Percentiles rank a stretch among this genome's conserved stretches.
These are phyloP conservation scores for Glossophaga mutica DNA, from an alignment of 2,797 vertebrate species.

Conservation along the genomic window DNA sequence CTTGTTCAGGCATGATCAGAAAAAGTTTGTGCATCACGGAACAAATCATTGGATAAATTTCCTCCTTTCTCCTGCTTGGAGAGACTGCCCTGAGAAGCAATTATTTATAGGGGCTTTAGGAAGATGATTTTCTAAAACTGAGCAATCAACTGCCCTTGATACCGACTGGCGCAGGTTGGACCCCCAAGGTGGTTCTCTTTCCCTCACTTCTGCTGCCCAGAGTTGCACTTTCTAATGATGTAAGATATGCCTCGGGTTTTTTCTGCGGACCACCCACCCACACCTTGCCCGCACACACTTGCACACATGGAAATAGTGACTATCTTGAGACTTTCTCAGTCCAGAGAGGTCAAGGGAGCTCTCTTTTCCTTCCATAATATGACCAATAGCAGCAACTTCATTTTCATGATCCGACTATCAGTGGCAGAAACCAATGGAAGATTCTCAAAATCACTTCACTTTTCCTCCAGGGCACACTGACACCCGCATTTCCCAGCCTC, in stretches of 20 bases:
- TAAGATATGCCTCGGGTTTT: background rate
- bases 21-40: accelerated
- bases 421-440: background rate
- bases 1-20: accelerated
- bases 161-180: background rate
- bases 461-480: background rate
- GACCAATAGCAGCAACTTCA: accelerated
- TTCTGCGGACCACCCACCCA: background rate
- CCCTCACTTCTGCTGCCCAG: background rate
- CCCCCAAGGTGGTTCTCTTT: accelerated
- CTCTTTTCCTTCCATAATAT: background rate
- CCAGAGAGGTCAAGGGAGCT: background rate
- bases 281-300: background rate
- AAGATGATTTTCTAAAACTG: accelerated
- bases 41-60: accelerated
- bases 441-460: background rate
- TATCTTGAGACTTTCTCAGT: background rate
- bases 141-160: background rate
- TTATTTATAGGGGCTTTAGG: accelerated
- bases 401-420: accelerated
- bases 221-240: accelerated
- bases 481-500: background rate
- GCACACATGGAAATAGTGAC: accelerated
- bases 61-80: background rate
- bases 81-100: background rate